Evolutionary conservation across 2,888 invertebrate genomes (phyloP).

Genomic region (Sclerodermus sp.): DNA sequence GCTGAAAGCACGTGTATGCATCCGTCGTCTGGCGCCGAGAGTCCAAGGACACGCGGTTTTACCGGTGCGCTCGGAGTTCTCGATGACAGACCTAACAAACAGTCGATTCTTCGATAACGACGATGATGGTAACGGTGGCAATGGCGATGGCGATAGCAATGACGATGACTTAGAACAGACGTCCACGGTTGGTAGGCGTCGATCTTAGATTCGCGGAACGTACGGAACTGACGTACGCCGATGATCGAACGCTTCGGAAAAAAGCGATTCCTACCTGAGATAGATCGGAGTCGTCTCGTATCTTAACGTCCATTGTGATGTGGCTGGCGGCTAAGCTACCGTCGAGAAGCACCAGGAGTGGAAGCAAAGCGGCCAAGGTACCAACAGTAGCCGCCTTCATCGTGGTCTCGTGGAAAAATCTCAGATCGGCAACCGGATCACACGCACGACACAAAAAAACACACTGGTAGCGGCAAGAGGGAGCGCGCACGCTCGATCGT

Average conservation of each 20-base stretch:
- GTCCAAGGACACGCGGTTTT: conserved; percentile 20
- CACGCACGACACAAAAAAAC: too few species aligned
- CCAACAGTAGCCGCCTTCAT: not conserved
- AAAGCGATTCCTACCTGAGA: conserved; percentile 31
- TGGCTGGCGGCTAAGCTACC: conserved; percentile 19
- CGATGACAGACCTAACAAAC: too few species aligned
- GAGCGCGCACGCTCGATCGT: not conserved
- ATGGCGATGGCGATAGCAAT: too few species aligned
- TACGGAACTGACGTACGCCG: too few species aligned
- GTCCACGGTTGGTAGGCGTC: not conserved
- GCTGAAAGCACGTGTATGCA: not conserved
- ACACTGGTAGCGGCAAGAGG: too few species aligned
- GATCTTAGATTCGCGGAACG: too few species aligned
- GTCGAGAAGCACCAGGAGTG: conserved; percentile 17
- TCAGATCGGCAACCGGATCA: too few species aligned
- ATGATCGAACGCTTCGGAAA: too few species aligned
- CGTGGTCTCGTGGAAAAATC: not conserved
- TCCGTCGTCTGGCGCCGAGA: conserved; percentile 1
- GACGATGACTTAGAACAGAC: too few species aligned
- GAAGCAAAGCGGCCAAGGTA: conserved; percentile 12
- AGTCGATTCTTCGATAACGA: too few species aligned
- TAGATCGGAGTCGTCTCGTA: conserved; percentile 48
- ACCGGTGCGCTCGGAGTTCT: too few species aligned
- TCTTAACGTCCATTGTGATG: conserved; percentile 45
- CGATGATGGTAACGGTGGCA: too few species aligned